These are phyloP conservation scores for Parotia lawesii DNA, from an alignment of 2,113 vertebrate genomes.

Conservation along the genomic window DNA sequence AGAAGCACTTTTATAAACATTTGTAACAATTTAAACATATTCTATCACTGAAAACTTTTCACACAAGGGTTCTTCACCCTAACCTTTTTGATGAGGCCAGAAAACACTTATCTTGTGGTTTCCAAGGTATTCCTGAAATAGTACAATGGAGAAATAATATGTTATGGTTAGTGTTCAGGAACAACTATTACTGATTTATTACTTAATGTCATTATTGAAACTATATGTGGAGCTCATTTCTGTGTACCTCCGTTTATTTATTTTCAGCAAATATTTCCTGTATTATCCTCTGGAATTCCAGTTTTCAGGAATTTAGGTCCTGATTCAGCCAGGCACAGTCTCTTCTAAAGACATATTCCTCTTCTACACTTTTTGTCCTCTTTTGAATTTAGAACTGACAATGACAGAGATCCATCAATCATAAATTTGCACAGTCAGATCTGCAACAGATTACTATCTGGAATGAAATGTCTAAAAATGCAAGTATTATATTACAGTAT, in stretches of 20 bases:
- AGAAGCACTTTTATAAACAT: constrained; percentile 60
- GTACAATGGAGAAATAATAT: constrained; percentile 35
- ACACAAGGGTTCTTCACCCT: constrained; percentile 50
- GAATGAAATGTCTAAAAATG: background rate
- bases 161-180: constrained; percentile 10
- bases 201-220: constrained; percentile 29
- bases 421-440: background rate
- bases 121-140: constrained; percentile 57
- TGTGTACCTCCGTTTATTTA: background rate
- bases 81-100: constrained; percentile 58
- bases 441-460: background rate
- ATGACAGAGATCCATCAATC: background rate
- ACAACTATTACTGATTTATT: constrained; percentile 7
- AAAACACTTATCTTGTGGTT: constrained; percentile 38
- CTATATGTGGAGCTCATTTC: background rate
- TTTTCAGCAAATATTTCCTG: background rate
- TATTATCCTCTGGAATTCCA: background rate
- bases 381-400: background rate
- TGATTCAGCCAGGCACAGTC: background rate
- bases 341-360: background rate
- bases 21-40: constrained; percentile 59
- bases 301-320: background rate
- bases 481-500: background rate
- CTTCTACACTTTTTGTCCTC: background rate
- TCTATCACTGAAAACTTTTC: constrained; percentile 57